phyloP scores from a whole-genome alignment of 2,797 vertebrate genomes.

The Xenops minutus region DNA sequence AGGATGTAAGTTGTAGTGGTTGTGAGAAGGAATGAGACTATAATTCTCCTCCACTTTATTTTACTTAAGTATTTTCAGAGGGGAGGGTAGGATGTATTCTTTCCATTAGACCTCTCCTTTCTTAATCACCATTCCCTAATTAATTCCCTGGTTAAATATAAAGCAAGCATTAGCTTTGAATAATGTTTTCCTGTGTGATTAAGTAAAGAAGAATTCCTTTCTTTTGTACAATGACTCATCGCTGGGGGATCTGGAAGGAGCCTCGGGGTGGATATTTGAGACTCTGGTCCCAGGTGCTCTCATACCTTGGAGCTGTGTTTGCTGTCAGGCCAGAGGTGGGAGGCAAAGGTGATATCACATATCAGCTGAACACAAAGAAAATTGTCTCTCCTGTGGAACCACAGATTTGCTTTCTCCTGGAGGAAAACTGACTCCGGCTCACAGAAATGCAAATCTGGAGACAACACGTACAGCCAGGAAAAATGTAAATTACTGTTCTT shows the following conservation, averaged over 20 bases:
- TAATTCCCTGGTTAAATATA: constrained; percentile 78
- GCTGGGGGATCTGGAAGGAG: constrained; percentile 8
- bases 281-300: constrained; percentile 14
- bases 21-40: constrained; percentile 45
- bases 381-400: neutral
- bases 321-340: neutral
- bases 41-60: constrained; percentile 51
- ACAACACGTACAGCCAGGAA: neutral
- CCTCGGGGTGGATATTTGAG: constrained; percentile 43
- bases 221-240: constrained; percentile 66
- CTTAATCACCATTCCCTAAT: constrained; percentile 71
- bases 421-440: neutral
- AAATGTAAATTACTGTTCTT: neutral
- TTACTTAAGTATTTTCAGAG: constrained; percentile 45
- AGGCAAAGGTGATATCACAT: constrained; percentile 6
- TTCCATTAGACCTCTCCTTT: constrained; percentile 63
- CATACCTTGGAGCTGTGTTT: constrained; percentile 19
- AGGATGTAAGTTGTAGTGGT: constrained; percentile 23
- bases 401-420: neutral
- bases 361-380: neutral
- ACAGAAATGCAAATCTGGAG: neutral
- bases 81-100: neutral
- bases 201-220: constrained; percentile 71
- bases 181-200: constrained; percentile 73
- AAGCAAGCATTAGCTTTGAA: constrained; percentile 69